Percentiles rank a stretch among this genome's conserved stretches.
phyloP scores from a whole-genome alignment of 2,113 vertebrate species.

The Rafetus swinhoei region DNA sequence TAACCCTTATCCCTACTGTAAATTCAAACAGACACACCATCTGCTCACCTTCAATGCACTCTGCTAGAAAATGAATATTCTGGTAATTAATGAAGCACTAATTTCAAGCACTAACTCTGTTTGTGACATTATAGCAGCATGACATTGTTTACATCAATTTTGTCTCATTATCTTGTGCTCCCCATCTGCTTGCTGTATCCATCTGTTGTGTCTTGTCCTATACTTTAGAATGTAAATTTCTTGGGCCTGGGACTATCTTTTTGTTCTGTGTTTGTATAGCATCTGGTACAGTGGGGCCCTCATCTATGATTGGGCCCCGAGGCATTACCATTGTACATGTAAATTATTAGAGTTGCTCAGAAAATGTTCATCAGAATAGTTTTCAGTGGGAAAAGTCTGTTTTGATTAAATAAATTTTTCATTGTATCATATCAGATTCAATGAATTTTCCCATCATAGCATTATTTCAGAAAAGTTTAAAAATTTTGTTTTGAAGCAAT shows the following conservation, averaged over 20 bases:
- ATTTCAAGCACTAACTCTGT: not conserved
- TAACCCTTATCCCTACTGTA: fast-evolving
- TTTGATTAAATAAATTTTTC: too few relatives aligned
- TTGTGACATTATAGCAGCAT: not conserved
- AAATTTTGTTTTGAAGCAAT: too few relatives aligned
- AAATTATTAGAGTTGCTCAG: too few relatives aligned
- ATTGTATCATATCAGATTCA: too few relatives aligned
- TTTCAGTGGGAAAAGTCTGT: too few relatives aligned
- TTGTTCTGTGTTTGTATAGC: not conserved
- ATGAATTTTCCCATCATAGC: too few relatives aligned
- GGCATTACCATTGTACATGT: not conserved
- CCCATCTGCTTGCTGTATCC: not conserved
- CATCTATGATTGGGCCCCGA: not conserved
- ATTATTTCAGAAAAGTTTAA: too few relatives aligned
- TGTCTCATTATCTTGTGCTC: not conserved
- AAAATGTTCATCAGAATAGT: too few relatives aligned
- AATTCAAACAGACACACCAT: not conserved
- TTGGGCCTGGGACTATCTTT: not conserved
- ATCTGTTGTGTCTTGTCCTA: not conserved
- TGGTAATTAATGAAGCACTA: not conserved
- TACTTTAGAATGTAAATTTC: not conserved
- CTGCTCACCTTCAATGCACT: not conserved
- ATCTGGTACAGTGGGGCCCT: not conserved
- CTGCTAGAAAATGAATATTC: not conserved
- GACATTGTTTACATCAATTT: not conserved